Conservation (phyloP, 2,797 vertebrate genomes). For the Acanthurus leucopareius region DNA sequence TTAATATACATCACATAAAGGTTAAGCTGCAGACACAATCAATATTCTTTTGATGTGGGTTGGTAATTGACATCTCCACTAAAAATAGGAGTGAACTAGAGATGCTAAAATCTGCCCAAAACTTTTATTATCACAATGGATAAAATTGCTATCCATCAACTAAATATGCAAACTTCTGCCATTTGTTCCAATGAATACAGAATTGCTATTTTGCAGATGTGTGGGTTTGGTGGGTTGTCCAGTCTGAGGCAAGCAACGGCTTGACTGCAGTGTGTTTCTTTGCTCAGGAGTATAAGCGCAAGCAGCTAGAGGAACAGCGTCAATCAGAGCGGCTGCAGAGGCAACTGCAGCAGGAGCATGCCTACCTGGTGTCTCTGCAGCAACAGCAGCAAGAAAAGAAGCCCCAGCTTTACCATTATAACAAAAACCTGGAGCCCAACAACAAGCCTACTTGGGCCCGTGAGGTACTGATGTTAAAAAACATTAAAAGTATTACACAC, state of each 20-base stretch:
- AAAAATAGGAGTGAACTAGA: conserved; percentile 24
- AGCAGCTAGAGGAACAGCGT: conserved; percentile 95
- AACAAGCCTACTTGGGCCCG: conserved; percentile 95
- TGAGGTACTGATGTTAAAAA: conserved; percentile 57
- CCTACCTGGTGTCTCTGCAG: conserved; percentile 94
- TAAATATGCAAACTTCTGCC: conserved; percentile 6
- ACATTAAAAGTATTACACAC: not conserved
- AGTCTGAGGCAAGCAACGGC: not conserved
- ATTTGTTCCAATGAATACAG: conserved; percentile 2
- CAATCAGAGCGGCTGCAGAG: conserved; percentile 94
- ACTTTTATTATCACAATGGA: conserved; percentile 1
- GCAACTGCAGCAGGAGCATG: conserved; percentile 95
- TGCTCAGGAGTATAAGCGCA: conserved; percentile 93
- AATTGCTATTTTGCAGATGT: not conserved
- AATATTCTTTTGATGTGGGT: conserved; percentile 35
- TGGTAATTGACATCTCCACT: conserved; percentile 34
- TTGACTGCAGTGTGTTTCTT: conserved; percentile 48
- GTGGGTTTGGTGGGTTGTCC: not conserved
- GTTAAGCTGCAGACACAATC: conserved; percentile 26
- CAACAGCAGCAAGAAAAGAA: conserved; percentile 90
- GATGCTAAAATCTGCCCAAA: conserved; percentile 11
- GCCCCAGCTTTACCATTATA: conserved; percentile 92
- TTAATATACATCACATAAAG: conserved; percentile 22
- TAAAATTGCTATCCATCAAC: not conserved
- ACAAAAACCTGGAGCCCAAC: conserved; percentile 89